Percentiles rank a stretch among this genome's conserved stretches.
Evolutionary conservation across 2,797 vertebrate species (phyloP).

Genomic region (Podarcis siculus): DNA sequence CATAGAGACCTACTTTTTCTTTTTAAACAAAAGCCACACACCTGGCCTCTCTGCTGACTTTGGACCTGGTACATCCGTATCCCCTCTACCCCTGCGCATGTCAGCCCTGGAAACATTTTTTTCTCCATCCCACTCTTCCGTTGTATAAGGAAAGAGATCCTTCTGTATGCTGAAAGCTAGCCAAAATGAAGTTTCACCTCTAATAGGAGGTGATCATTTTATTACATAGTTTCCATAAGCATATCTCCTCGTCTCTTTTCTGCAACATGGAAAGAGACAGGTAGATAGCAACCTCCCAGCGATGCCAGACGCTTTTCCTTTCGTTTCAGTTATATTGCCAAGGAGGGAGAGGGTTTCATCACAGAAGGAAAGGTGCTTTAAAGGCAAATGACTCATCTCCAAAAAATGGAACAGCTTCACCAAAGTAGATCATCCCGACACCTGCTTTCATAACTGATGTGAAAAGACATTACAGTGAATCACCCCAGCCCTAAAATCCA

Average conservation of each 20-base stretch:
- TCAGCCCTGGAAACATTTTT: no score
- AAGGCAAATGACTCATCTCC: background rate
- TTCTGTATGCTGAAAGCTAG: no score
- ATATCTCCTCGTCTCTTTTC: background rate
- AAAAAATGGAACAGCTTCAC: background rate
- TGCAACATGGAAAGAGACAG: background rate
- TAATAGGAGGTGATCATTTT: rapidly evolving
- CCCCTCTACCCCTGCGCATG: no score
- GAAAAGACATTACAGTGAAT: background rate
- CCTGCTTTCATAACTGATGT: background rate
- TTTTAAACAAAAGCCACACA: no score
- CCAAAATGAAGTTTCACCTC: no score
- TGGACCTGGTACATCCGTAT: no score
- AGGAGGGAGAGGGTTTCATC: background rate
- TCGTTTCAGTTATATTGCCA: background rate
- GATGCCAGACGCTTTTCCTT: no score
- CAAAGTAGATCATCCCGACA: background rate
- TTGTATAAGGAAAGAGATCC: no score
- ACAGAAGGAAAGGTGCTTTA: background rate
- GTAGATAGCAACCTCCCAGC: background rate
- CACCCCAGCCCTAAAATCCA: background rate
- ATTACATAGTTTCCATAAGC: background rate
- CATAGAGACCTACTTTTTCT: no score
- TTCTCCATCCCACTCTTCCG: no score
- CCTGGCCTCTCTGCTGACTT: no score